Evolutionary conservation across 2,888 invertebrate genomes (phyloP), one percentile per base, ranked within the genome.

Genomic region (Caenorhabditis sp.): DNA sequence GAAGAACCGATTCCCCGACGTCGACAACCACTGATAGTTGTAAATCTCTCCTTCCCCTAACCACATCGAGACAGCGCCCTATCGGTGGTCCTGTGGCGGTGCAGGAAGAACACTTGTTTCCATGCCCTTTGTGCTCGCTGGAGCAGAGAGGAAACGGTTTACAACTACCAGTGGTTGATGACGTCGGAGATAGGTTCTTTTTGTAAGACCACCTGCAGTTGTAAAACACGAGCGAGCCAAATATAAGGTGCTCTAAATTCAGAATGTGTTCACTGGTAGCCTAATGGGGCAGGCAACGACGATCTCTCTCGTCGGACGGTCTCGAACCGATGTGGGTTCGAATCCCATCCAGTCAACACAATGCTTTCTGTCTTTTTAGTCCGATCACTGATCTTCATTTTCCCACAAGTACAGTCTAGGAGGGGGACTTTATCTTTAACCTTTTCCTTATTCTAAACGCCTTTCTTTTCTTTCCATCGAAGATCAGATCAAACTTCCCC

Each of bases 261-360:
- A 55, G 55, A 28, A 13, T 26, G 28, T 24, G 26, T 26, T 28
- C 55, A 55, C n/a, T n/a, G 55, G 55, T 55, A 32, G 55, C 55
- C 55, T 32, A 55, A n/a, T 55, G 55, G 55, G 55, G 55, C 55
- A 32, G 55, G 55, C 55, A 26, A 53, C 26, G 32, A 55, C 32
- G 32, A 32, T 6, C n/a, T n/a, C n/a, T n/a, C 6, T 1, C 5
- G 32, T 32, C n/a, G 6, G 15, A 32, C 11, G 55, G 53, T 53
- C 26, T 53, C 53, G 11, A 24, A 53, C 32, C 32, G 18, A 28
- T 32, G 32, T 55, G 55, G 55, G 55, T 32, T 56, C 56, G 56
- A 56, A 20, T 56, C 56, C 56, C 56, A 56, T 20, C 56, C 35
- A 20, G 28, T 55, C n/a, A 4, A 18, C 35, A 20, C 35, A 3